Evolutionary conservation across 2,888 invertebrate species (phyloP).

Genomic region (Sesamia inferens): DNA sequence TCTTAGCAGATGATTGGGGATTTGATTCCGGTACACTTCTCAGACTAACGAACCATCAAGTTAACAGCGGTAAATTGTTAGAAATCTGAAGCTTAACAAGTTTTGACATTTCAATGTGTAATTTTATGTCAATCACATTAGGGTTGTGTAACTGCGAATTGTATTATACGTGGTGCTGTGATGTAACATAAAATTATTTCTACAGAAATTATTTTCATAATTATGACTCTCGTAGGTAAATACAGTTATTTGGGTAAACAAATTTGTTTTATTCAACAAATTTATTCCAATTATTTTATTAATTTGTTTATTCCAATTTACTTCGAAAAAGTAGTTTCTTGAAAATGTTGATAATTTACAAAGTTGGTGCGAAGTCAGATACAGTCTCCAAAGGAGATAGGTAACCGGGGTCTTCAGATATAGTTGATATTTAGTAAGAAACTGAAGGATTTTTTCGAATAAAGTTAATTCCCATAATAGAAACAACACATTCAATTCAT

Average conservation of each 20-base stretch:
- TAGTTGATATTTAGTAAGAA: no score
- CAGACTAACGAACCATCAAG: conserved; percentile 84
- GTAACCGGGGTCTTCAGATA: no score
- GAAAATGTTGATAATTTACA: conserved; percentile 24
- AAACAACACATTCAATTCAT: no score
- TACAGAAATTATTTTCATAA: not conserved
- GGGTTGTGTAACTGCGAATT: conserved; percentile 72
- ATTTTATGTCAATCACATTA: conserved; percentile 71
- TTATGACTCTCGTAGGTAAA: not conserved
- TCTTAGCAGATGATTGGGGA: conserved; percentile 78
- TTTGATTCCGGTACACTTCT: conserved; percentile 88
- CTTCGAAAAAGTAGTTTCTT: conserved; percentile 23
- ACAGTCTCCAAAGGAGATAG: no score
- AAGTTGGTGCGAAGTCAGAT: conserved; percentile 11
- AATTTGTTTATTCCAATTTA: conserved; percentile 17
- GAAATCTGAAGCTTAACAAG: conserved; percentile 80
- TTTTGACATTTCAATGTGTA: conserved; percentile 83
- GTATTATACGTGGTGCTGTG: conserved; percentile 1
- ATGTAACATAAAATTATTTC: conserved; percentile 1
- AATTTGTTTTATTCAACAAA: conserved; percentile 1
- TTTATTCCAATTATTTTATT: conserved; percentile 18
- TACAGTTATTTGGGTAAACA: not conserved
- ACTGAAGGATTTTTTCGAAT: no score
- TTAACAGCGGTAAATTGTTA: conserved; percentile 82
- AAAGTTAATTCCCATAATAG: no score